Evolutionary conservation across 2,797 vertebrate species (phyloP), one percentile per base, ranked within the genome.

Genomic region (Ctenopoma kingsleyae): DNA sequence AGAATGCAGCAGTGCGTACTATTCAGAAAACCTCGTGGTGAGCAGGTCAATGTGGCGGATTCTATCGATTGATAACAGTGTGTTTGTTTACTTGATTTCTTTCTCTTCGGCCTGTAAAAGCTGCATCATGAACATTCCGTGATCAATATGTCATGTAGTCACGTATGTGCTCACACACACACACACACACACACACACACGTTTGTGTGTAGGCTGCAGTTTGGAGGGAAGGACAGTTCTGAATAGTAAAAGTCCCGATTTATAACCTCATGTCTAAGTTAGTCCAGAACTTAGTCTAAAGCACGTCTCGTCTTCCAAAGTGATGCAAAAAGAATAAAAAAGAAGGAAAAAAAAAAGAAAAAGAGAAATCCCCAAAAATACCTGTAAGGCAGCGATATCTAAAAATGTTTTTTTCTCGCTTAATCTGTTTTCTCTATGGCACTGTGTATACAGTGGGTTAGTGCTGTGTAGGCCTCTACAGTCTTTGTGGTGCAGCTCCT

Each of bases 261-360:
- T 74, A 27, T 57, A 78, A 78, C 75, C 75, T 86, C 61, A 57
- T 62, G 69, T 85, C 81, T 77, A 78, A 87, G 71, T 85, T 78
- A 57, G 75, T 74, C 76, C 61, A 67, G 49, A 82, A 85, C 81
- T 79, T 82, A 71, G 84, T 90, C 79, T 80, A 55, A 82, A 87
- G 74, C 86, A 88, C 65, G 82, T 87, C 74, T 91, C 0, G 92
- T 93, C 92, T 93, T 93, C 91, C 92, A 81, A 91, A 87, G 56
- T 67, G 70, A 91, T 88, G 89, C 89, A 91, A 89, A 89, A 89
- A 36, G 13, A 30, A 6, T 2, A 3, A 73, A 60, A 15, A 22
- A 4, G 4, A 12, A 73, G 57, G n/a, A 58, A 23, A 17, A 40
- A 25, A 51, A 23, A 41, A 55, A 36, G 44, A 59, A 56, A 23